phyloP scores from a whole-genome alignment of 1,140 invertebrate species.

The Brachionus koreanus region DNA sequence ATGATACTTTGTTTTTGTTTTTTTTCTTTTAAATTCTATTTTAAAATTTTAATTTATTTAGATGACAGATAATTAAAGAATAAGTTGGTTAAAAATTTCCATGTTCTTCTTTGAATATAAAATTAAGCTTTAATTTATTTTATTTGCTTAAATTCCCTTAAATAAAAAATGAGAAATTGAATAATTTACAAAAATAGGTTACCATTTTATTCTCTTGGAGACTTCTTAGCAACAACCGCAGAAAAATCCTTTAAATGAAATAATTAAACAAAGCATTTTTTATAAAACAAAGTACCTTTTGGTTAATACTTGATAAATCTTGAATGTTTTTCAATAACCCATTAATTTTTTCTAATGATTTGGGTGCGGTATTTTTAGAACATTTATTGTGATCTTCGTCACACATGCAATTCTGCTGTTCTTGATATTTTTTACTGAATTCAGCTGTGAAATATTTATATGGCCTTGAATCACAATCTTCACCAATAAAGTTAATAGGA shows the following conservation, averaged over 20 bases:
- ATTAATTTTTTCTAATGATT: conserved; percentile 2
- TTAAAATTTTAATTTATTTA: no score
- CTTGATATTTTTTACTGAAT: conserved; percentile 89
- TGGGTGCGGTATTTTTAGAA: not conserved
- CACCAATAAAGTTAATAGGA: conserved; percentile 66
- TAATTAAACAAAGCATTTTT: not conserved
- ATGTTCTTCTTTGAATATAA: no score
- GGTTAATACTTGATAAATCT: not conserved
- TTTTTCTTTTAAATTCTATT: no score
- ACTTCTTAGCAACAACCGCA: conserved; percentile 53
- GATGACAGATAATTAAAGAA: no score
- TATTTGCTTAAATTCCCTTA: not conserved
- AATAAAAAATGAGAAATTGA: not conserved
- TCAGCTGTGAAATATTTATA: conserved; percentile 66
- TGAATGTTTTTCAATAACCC: not conserved
- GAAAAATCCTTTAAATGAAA: not conserved
- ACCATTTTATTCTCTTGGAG: conserved; percentile 51
- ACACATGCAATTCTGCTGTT: conserved; percentile 89
- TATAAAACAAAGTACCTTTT: not conserved
- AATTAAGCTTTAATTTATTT: not conserved
- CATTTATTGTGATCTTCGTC: conserved; percentile 76
- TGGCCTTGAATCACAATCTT: conserved; percentile 45
- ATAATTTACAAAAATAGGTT: conserved; percentile 41
- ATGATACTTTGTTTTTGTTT: no score
- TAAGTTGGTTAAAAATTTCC: no score